phyloP scores from a whole-genome alignment of 2,113 vertebrate species.

The Coptodon bakossiorum region DNA sequence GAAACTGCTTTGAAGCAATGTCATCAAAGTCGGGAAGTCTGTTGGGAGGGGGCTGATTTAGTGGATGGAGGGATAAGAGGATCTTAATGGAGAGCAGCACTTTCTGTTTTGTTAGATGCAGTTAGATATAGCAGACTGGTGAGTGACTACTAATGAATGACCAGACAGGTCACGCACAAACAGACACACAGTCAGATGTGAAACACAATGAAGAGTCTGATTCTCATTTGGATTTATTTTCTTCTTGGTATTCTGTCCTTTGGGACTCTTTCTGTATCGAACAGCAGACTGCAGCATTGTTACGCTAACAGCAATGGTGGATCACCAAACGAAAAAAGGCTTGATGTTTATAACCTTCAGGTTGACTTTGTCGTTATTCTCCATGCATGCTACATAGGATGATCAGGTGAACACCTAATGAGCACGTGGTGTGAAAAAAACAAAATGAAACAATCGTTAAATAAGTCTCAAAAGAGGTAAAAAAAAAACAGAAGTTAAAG shows the following conservation, averaged over 20 bases:
- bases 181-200: neutral
- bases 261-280: neutral
- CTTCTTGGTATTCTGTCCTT: neutral
- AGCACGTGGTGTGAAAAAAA: neutral
- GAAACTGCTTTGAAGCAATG: constrained; percentile 35
- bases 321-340: neutral
- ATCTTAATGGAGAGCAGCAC: constrained; percentile 16
- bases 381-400: neutral
- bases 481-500: neutral
- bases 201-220: neutral
- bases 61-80: constrained; percentile 10
- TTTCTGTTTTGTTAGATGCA: constrained; percentile 8
- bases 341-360: neutral
- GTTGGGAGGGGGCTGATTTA: constrained; percentile 17
- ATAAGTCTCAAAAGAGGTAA: neutral
- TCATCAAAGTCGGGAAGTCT: constrained; percentile 23
- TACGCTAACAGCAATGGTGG: neutral
- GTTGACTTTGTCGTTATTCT: neutral
- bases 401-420: neutral
- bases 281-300: neutral
- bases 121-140: neutral
- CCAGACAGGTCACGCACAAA: neutral
- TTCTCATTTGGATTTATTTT: neutral
- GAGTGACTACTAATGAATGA: constrained; percentile 16
- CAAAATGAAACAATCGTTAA: neutral